Conservation (phyloP, 2,113 vertebrate genomes). For the Stigmatopora argus region DNA sequence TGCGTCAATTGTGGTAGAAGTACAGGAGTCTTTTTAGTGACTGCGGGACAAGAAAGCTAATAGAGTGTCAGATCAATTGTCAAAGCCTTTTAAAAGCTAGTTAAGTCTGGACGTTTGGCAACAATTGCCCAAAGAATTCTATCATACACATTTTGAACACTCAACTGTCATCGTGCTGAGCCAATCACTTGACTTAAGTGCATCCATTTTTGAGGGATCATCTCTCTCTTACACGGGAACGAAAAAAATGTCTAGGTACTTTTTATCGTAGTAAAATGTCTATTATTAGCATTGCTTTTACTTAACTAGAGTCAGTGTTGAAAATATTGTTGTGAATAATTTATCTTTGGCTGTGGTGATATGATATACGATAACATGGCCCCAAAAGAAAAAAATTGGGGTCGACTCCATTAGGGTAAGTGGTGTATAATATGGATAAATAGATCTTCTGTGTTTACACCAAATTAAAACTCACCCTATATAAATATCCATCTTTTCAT, state of each 20-base stretch:
- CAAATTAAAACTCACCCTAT: neutral
- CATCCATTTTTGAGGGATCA: neutral
- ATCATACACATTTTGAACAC: neutral
- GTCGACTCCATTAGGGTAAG: neutral
- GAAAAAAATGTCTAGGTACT: too few species aligned
- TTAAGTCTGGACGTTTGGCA: neutral
- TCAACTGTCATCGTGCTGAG: neutral
- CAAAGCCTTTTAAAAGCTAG: neutral
- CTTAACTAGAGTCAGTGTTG: neutral
- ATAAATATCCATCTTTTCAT: neutral
- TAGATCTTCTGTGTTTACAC: neutral
- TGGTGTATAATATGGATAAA: neutral
- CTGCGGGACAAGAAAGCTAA: constrained; percentile 1
- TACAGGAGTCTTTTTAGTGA: constrained; percentile 23
- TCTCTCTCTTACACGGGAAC: neutral
- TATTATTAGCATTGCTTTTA: neutral
- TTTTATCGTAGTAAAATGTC: neutral
- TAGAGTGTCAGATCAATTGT: neutral
- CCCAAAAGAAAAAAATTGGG: too few species aligned
- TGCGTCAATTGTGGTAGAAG: constrained; percentile 48
- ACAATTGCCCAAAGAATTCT: neutral
- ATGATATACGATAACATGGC: too few species aligned
- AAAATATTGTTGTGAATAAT: neutral
- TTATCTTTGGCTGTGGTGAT: too few species aligned
- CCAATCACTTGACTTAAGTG: neutral